Base-by-base conservation (phyloP, 1,140 invertebrate genomes). In the Drosophila repletoides region DNA sequence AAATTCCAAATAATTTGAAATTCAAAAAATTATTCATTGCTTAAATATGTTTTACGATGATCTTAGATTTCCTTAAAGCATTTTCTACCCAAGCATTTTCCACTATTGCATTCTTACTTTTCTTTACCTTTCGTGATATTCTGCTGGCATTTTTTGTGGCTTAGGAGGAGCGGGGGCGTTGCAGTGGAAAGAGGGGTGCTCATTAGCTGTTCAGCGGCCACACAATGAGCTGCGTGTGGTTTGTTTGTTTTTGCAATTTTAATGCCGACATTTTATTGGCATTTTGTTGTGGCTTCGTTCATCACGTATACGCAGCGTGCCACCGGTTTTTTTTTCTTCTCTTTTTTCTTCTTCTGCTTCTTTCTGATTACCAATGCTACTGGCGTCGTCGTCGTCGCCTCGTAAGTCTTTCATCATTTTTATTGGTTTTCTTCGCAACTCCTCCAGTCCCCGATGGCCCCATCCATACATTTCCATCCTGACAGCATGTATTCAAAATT, bases 371-470 rank as follows among this genome's bases (percentile, higher is more conserved):
- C 40, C 63, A 41, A 49, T 51, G 53, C 21, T 41, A 33, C 31
- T 10, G 17, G 10, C 29, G 12, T n/a, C 53, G 5, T 10, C 31
- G 22, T 22, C 19, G 38, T 22, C 49, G 38, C 36, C 31, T 52
- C 75, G 51, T 59, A 76, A 73, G 79, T 83, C 77, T 81, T 81
- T 84, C 79, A 84, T 83, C 79, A 83, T 83, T 83, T 83, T 83
- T 77, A 84, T 84, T 83, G 51, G 73, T 29, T 65, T 67, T 56
- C 22, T 0, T 6, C 22, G 0, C 22, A n/a, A 6, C 5, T 6
- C 17, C 48, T 21, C 24, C 21, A 9, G 7, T n/a, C 9, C 17
- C 9, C 7, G 9, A 15, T 3, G 17, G 10, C 36, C 17, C 24
- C n/a, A 29, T 2, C 9, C 10, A 34, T 38, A 24, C 29, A 14